Evolutionary conservation across 2,888 invertebrate genomes (phyloP).

Genomic region (Oscheius sp.): DNA sequence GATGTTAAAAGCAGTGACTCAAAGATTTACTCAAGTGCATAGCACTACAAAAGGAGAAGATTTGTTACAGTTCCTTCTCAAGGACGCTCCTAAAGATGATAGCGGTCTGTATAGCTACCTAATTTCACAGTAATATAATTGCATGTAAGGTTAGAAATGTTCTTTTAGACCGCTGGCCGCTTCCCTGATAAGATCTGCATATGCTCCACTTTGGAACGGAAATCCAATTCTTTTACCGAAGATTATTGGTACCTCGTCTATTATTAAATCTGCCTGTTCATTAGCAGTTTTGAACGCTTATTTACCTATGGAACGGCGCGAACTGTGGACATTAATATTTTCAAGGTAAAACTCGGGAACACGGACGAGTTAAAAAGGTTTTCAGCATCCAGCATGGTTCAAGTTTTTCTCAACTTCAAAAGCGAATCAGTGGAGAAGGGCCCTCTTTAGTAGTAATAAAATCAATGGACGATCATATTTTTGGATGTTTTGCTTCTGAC

Average conservation of each 20-base stretch:
- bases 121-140: slow-evolving; percentile 1
- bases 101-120: slow-evolving; percentile 22
- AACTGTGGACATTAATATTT: slow-evolving; percentile 58
- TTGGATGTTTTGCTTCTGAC: slow-evolving; percentile 87
- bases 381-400: slow-evolving; percentile 51
- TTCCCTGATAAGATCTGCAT: background rate
- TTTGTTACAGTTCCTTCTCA: slow-evolving; percentile 8
- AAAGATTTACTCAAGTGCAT: slow-evolving; percentile 7
- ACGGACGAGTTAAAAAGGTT: background rate
- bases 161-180: slow-evolving; percentile 9
- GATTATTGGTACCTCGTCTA: background rate
- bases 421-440: slow-evolving; percentile 66
- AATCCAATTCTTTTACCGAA: background rate
- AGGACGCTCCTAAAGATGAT: slow-evolving; percentile 30
- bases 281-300: slow-evolving; percentile 31
- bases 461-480: slow-evolving; percentile 83
- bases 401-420: slow-evolving; percentile 58
- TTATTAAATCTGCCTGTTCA: slow-evolving; percentile 7
- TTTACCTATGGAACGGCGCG: slow-evolving; percentile 54
- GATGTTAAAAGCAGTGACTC: background rate
- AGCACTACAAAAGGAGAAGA: slow-evolving; percentile 7
- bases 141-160: too few relatives aligned
- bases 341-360: slow-evolving; percentile 41
- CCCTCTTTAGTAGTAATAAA: slow-evolving; percentile 83
- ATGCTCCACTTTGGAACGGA: slow-evolving; percentile 8